These are phyloP conservation scores for Fulmarus glacialis DNA, from an alignment of 2,113 vertebrate genomes.

Conservation along the genomic window DNA sequence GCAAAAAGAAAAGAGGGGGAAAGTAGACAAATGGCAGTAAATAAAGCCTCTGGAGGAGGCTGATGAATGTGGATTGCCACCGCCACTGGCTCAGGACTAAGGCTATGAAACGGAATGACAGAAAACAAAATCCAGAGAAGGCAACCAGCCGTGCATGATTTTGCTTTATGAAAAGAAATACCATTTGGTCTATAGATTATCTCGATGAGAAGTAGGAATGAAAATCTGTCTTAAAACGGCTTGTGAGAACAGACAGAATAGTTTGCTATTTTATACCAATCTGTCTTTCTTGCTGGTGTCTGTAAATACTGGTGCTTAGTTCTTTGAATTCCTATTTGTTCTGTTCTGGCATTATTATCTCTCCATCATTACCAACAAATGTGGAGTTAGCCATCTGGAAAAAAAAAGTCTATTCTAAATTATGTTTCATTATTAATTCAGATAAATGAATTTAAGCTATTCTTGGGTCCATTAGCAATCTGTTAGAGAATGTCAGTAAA, in stretches of 20 bases:
- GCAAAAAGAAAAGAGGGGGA: background rate
- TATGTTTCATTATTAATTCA: background rate
- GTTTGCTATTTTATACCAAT: background rate
- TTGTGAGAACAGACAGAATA: background rate
- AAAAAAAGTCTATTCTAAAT: background rate
- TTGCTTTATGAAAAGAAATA: background rate
- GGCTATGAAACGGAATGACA: background rate
- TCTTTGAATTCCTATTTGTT: background rate
- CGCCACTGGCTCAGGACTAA: background rate
- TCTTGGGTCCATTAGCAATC: background rate
- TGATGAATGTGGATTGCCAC: background rate
- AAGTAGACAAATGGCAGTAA: background rate
- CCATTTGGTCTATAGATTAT: background rate
- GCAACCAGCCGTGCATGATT: background rate
- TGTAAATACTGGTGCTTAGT: background rate
- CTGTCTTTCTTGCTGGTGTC: background rate
- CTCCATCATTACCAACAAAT: slow-evolving; percentile 2
- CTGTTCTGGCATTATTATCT: background rate
- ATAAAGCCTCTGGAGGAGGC: background rate
- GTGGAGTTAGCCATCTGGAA: background rate
- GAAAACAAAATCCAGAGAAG: background rate
- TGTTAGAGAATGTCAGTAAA: background rate
- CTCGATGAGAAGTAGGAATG: background rate
- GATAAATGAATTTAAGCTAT: slow-evolving; percentile 11
- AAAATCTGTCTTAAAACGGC: background rate